Evolutionary conservation across 1,140 invertebrate genomes (phyloP).

Genomic region (Elymnias hypermnestra): DNA sequence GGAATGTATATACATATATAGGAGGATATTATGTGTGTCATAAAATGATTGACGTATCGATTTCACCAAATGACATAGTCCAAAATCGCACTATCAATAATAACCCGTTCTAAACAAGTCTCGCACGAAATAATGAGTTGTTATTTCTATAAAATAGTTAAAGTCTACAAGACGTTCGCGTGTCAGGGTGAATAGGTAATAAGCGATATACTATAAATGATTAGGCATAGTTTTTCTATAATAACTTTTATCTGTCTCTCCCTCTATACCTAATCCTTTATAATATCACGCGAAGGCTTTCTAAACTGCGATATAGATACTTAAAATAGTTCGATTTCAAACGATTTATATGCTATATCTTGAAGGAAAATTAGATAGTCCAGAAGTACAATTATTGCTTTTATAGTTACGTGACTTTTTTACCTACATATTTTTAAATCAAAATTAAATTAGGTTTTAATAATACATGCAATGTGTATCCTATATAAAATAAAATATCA

Average conservation of each 20-base stretch:
- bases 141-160: constrained; percentile 15
- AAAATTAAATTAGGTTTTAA: too few relatives aligned
- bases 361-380: constrained; percentile 12
- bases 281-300: constrained; percentile 3
- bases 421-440: background rate
- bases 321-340: background rate
- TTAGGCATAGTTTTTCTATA: constrained; percentile 6
- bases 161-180: constrained; percentile 18
- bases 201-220: constrained; percentile 18
- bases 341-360: background rate
- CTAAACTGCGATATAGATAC: too few relatives aligned
- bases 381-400: constrained; percentile 4
- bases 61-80: too few relatives aligned
- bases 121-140: background rate
- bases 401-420: background rate
- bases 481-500: too few relatives aligned
- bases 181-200: constrained; percentile 22
- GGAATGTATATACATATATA: too few relatives aligned
- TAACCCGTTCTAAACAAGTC: too few relatives aligned
- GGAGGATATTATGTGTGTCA: too few relatives aligned
- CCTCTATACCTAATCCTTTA: constrained; percentile 13
- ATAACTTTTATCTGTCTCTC: background rate
- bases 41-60: too few relatives aligned
- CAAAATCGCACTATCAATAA: too few relatives aligned
- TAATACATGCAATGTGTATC: too few relatives aligned